phyloP scores from a whole-genome alignment of 1,140 invertebrate species.

The Araneus ventricosus region DNA sequence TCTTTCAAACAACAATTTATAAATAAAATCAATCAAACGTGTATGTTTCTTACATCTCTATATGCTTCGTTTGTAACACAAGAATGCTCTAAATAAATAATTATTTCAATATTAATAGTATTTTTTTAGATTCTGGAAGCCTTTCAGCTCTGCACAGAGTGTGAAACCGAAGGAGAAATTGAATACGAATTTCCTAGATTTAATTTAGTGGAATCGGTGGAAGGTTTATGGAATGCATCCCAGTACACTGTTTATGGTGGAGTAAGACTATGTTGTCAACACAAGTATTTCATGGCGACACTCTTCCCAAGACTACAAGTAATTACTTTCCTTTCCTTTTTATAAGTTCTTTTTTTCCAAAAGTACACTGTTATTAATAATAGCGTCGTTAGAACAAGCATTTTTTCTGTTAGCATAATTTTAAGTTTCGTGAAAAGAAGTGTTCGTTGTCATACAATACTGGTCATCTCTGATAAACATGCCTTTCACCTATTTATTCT shows the following conservation, averaged over 20 bases:
- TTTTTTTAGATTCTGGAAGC: slow-evolving; percentile 83
- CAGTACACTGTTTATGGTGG: slow-evolving; percentile 87
- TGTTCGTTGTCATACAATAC: too few species aligned
- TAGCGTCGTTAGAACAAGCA: too few species aligned
- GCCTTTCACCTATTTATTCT: too few species aligned
- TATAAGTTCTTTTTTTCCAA: not conserved
- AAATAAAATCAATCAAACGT: too few species aligned
- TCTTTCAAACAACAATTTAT: too few species aligned
- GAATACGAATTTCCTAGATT: slow-evolving; percentile 92
- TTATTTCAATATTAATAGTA: not conserved
- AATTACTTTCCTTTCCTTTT: not conserved
- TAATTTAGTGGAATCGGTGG: slow-evolving; percentile 87
- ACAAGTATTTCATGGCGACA: slow-evolving; percentile 83
- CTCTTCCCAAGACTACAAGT: slow-evolving; percentile 88
- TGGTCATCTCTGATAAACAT: too few species aligned
- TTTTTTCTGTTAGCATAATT: too few species aligned
- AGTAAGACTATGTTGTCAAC: slow-evolving; percentile 83
- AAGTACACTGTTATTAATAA: too few species aligned
- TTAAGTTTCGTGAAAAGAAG: too few species aligned
- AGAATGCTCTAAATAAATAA: not conserved
- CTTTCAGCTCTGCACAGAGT: slow-evolving; percentile 87
- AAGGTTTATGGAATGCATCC: slow-evolving; percentile 87
- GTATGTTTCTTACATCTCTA: too few species aligned
- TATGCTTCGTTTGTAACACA: too few species aligned
- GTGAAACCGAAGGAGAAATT: slow-evolving; percentile 86